These are phyloP conservation scores for Idaea aversata DNA, from an alignment of 2,888 invertebrate genomes.

Conservation along the genomic window DNA sequence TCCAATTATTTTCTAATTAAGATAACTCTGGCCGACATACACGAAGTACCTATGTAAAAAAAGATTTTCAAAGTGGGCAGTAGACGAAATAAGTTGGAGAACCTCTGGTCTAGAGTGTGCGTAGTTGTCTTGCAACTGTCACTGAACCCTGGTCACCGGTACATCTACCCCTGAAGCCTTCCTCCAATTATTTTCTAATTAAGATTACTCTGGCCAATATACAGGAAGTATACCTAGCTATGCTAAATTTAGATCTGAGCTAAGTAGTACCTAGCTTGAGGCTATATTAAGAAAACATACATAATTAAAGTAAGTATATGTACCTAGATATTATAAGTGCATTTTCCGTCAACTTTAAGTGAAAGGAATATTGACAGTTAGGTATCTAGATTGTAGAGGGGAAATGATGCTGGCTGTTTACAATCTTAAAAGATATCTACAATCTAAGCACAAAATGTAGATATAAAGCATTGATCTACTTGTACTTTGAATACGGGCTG, in stretches of 20 bases:
- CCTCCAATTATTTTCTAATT: not conserved
- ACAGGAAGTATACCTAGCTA: not conserved
- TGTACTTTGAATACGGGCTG: too few species aligned
- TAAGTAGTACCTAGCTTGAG: not conserved
- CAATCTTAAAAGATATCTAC: too few species aligned
- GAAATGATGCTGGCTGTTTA: too few species aligned
- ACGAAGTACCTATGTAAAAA: too few species aligned
- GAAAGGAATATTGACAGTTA: not conserved
- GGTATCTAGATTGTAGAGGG: not conserved
- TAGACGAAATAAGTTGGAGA: too few species aligned
- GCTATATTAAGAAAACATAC: not conserved
- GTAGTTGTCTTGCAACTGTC: not conserved
- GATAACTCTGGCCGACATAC: too few species aligned
- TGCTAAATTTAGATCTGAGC: not conserved
- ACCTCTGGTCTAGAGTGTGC: too few species aligned
- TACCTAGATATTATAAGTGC: not conserved
- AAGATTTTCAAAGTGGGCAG: too few species aligned
- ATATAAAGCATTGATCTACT: too few species aligned
- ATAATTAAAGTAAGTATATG: not conserved
- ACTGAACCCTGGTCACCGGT: slow-evolving; percentile 4
- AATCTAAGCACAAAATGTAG: not conserved
- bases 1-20: not conserved
- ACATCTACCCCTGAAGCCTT: not conserved
- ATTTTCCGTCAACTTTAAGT: not conserved
- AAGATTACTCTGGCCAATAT: not conserved